Evolutionary conservation across 2,113 vertebrate genomes (phyloP).

Genomic region (Rhinoptilus africanus): DNA sequence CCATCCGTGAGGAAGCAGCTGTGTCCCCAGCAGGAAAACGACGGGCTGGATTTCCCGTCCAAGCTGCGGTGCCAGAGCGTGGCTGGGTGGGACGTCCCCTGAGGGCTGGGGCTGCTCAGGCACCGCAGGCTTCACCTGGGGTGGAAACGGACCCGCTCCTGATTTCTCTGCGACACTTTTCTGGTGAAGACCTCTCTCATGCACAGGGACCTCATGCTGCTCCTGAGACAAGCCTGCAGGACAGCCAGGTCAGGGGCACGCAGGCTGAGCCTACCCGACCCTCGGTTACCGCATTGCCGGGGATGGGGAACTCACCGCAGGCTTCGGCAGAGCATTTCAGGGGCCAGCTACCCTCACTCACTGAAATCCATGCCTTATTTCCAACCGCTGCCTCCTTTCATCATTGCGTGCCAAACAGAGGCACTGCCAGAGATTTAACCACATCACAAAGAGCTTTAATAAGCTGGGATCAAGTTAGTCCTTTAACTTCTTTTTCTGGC

Average conservation of each 20-base stretch:
- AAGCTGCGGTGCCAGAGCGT: not conserved
- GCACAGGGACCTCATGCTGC: rapidly evolving
- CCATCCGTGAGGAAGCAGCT: not conserved
- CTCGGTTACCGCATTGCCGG: not conserved
- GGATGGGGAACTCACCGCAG: not conserved
- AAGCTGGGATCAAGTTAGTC: slow-evolving; percentile 15
- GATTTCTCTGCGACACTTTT: not conserved
- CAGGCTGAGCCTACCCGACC: not conserved
- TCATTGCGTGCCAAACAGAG: not conserved
- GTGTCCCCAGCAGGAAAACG: not conserved
- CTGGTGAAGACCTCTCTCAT: not conserved
- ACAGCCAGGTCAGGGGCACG: not conserved
- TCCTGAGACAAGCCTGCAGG: not conserved
- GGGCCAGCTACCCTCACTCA: not conserved
- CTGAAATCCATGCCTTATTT: not conserved
- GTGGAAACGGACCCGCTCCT: rapidly evolving
- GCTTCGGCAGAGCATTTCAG: not conserved
- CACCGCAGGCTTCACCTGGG: rapidly evolving
- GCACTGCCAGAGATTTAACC: slow-evolving; percentile 27
- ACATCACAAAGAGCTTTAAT: slow-evolving; percentile 32
- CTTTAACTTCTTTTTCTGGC: slow-evolving; percentile 17
- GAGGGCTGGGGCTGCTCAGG: not conserved
- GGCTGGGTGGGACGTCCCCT: not conserved
- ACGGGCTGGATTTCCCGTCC: not conserved
- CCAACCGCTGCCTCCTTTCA: not conserved